Conservation (phyloP, 1,140 invertebrate genomes). For the Cecropterus lyciades region DNA sequence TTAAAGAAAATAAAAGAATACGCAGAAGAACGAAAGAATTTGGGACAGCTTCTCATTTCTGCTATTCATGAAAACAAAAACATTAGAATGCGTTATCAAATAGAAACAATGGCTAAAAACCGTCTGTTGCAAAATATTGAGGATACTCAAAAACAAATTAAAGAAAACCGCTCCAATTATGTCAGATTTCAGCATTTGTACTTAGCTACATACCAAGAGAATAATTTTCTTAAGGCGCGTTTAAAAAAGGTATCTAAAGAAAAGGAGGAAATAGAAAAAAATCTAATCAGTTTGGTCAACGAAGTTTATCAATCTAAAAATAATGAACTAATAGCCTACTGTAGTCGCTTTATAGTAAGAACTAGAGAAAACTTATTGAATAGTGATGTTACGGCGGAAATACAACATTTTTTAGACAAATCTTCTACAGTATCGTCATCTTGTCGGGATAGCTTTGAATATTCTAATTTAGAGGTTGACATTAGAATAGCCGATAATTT, state of each 20-base stretch:
- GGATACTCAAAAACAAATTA: slow-evolving; percentile 59
- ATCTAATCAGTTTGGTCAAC: slow-evolving; percentile 61
- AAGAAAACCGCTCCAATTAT: slow-evolving; percentile 59
- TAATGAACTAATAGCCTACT: slow-evolving; percentile 62
- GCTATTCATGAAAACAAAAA: slow-evolving; percentile 68
- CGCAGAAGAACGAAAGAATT: slow-evolving; percentile 58
- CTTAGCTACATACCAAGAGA: slow-evolving; percentile 65
- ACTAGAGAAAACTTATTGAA: slow-evolving; percentile 63
- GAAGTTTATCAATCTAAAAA: slow-evolving; percentile 64
- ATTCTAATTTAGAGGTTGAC: neutral
- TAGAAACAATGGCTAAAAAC: slow-evolving; percentile 59
- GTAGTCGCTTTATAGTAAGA: slow-evolving; percentile 62
- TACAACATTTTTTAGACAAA: slow-evolving; percentile 58
- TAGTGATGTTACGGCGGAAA: slow-evolving; percentile 60
- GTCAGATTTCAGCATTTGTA: slow-evolving; percentile 69
- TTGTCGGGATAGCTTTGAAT: slow-evolving; percentile 8
- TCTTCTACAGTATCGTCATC: slow-evolving; percentile 6
- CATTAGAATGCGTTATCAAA: slow-evolving; percentile 58
- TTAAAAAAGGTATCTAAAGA: slow-evolving; percentile 58
- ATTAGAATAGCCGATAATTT: slow-evolving; percentile 37
- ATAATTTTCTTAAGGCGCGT: slow-evolving; percentile 59
- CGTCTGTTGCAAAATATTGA: slow-evolving; percentile 56
- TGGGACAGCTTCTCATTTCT: slow-evolving; percentile 55
- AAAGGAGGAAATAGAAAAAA: slow-evolving; percentile 62
- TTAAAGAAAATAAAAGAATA: slow-evolving; percentile 64